A percentile compares a stretch with the other conserved stretches of the same genome.
Evolutionary conservation across 2,888 invertebrate genomes (phyloP).

Genomic region (Hartigia nigra): DNA sequence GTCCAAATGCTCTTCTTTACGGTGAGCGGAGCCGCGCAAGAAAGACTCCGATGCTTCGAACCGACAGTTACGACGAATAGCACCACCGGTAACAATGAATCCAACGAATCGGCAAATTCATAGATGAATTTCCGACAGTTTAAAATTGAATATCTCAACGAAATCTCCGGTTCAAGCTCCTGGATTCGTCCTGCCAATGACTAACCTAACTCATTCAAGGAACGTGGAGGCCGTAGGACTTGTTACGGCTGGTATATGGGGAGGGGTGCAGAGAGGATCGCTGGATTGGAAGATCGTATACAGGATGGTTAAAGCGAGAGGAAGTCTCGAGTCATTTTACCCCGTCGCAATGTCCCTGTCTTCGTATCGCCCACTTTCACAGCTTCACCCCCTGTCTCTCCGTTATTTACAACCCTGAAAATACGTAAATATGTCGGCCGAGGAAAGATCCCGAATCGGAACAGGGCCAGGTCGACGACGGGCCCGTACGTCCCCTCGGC

Average conservation of each 20-base stretch:
- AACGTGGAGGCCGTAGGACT: background rate
- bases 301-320: background rate
- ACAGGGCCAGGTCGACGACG: slow-evolving; percentile 1
- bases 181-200: background rate
- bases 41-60: slow-evolving; percentile 14
- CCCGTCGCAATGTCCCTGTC: background rate
- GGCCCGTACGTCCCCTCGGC: slow-evolving; percentile 4
- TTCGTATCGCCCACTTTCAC: background rate
- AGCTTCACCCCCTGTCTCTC: slow-evolving; percentile 1
- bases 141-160: background rate
- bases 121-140: background rate
- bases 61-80: background rate
- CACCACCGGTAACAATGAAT: background rate
- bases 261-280: background rate
- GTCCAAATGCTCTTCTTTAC: slow-evolving; percentile 49
- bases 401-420: slow-evolving; percentile 12
- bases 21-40: slow-evolving; percentile 41
- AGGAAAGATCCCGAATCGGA: slow-evolving; percentile 8
- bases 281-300: background rate
- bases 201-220: background rate
- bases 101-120: background rate
- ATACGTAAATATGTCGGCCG: slow-evolving; percentile 21
- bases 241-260: background rate
- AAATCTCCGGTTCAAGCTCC: background rate
- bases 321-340: background rate